A percentile compares a stretch with the other conserved stretches of the same genome.
phyloP scores from a whole-genome alignment of 2,888 invertebrate genomes.

The Melolontha melolontha region DNA sequence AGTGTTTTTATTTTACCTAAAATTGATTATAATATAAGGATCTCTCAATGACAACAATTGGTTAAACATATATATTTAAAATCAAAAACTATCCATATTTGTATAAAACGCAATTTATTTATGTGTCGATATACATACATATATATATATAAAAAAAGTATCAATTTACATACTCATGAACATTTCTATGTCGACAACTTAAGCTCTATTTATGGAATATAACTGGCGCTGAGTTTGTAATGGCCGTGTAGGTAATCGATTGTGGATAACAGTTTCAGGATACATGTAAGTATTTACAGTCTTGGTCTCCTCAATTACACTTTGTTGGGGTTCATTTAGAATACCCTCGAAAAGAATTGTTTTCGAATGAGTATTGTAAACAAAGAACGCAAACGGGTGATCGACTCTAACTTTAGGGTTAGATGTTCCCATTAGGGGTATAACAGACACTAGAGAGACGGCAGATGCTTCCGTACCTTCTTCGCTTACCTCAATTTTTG shows the following conservation, averaged over 20 bases:
- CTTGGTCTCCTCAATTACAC: neutral
- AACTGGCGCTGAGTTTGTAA: neutral
- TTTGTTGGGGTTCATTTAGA: slow-evolving; percentile 47
- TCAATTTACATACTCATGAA: neutral
- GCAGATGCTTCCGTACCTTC: slow-evolving; percentile 76
- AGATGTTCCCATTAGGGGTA: slow-evolving; percentile 72
- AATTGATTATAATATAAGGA: too few species aligned
- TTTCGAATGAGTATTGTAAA: slow-evolving; percentile 69
- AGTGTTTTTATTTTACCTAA: too few species aligned
- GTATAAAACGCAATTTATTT: slow-evolving; percentile 21
- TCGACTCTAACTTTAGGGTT: slow-evolving; percentile 69
- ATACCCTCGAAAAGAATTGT: slow-evolving; percentile 75
- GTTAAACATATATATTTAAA: too few species aligned
- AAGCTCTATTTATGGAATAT: neutral
- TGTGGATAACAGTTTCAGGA: slow-evolving; percentile 2
- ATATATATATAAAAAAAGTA: slow-evolving; percentile 24
- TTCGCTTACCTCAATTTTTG: slow-evolving; percentile 75
- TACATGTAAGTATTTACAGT: slow-evolving; percentile 1
- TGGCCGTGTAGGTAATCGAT: slow-evolving; percentile 1
- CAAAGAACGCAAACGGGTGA: slow-evolving; percentile 76
- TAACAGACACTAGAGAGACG: slow-evolving; percentile 70
- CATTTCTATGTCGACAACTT: neutral
- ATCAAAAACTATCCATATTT: neutral
- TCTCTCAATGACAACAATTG: too few species aligned
- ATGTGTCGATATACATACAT: neutral